Conservation (phyloP, 1,140 invertebrate species). For the Danaus melanippus region DNA sequence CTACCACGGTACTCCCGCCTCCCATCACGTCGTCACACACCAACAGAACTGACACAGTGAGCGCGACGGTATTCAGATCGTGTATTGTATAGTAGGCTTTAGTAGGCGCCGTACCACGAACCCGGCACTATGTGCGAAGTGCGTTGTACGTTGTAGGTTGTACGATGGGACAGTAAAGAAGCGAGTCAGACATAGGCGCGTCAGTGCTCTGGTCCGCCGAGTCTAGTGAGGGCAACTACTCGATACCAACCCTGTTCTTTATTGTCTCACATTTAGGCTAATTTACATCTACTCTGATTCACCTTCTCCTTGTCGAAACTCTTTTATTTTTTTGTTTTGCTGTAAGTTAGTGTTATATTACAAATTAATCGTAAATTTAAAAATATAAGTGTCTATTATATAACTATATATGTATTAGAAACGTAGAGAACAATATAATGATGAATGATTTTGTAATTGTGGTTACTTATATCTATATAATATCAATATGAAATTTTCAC, state of each 20-base stretch:
- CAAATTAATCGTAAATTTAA: constrained; percentile 48
- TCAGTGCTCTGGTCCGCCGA: neutral
- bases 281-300: constrained; percentile 18
- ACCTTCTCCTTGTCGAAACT: constrained; percentile 15
- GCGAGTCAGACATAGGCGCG: constrained; percentile 2
- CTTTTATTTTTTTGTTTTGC: constrained; percentile 19
- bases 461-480: constrained; percentile 31
- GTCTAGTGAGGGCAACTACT: constrained; percentile 1
- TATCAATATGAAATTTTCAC: constrained; percentile 35
- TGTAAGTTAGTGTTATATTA: constrained; percentile 37
- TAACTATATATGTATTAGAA: constrained; percentile 43
- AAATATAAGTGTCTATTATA: constrained; percentile 39
- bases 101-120: no score
- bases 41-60: neutral
- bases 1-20: no score
- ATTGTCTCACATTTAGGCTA: constrained; percentile 25
- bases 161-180: constrained; percentile 20
- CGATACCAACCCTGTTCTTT: constrained; percentile 9
- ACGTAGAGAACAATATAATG: constrained; percentile 36
- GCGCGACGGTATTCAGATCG: no score
- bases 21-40: no score
- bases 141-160: neutral
- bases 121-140: neutral
- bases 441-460: constrained; percentile 33
- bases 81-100: no score